These are phyloP conservation scores for Charanyca ferruginea DNA, from an alignment of 2,888 invertebrate species.

Conservation along the genomic window DNA sequence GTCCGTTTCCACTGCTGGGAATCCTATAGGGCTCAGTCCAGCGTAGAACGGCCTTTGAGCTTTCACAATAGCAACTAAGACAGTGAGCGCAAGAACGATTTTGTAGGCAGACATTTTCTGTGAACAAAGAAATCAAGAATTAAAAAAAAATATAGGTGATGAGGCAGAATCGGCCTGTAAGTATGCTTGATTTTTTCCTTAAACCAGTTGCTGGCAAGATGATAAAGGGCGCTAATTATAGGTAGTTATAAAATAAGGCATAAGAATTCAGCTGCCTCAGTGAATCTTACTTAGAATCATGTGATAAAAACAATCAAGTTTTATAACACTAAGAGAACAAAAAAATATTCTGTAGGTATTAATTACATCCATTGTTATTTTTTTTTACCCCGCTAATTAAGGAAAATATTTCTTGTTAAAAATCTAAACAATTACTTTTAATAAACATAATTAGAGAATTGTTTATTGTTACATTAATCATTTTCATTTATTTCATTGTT, in stretches of 20 bases:
- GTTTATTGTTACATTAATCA: background rate
- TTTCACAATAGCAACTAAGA: slow-evolving; percentile 72
- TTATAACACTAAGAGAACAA: slow-evolving; percentile 1
- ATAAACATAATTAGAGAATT: background rate
- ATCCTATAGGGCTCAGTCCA: slow-evolving; percentile 90
- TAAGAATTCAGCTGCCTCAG: background rate
- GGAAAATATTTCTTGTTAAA: background rate
- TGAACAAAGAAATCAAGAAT: slow-evolving; percentile 58
- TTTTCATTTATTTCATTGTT: background rate
- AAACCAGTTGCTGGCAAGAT: slow-evolving; percentile 30
- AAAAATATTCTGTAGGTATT: background rate
- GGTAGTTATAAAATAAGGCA: background rate
- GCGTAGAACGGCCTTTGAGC: slow-evolving; percentile 93
- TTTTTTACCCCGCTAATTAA: background rate
- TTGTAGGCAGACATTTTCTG: slow-evolving; percentile 75
- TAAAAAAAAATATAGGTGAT: too few species aligned
- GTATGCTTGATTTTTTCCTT: slow-evolving; percentile 1
- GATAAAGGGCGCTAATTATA: background rate
- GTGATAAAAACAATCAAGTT: slow-evolving; percentile 12
- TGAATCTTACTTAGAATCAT: background rate
- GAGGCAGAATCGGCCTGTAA: background rate
- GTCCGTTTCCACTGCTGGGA: slow-evolving; percentile 88
- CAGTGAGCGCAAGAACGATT: slow-evolving; percentile 70
- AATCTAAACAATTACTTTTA: background rate
- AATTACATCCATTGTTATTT: slow-evolving; percentile 3